These are phyloP conservation scores for Gerris lacustris DNA, from an alignment of 2,888 invertebrate species.

Conservation along the genomic window DNA sequence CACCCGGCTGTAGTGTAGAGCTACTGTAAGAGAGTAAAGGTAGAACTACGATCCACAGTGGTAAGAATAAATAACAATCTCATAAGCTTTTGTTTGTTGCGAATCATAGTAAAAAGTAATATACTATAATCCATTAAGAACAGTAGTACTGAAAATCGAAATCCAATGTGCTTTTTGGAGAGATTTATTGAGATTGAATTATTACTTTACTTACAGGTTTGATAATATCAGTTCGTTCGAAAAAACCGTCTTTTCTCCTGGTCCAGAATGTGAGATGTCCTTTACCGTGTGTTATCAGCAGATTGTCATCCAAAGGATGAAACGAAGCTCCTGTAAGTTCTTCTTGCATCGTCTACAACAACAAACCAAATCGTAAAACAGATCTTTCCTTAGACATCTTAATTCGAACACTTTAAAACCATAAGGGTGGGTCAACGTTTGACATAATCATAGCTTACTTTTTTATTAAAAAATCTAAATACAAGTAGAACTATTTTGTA, in stretches of 20 bases:
- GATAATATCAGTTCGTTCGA: slow-evolving; percentile 76
- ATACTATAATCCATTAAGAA: too few relatives aligned
- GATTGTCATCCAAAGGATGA: slow-evolving; percentile 81
- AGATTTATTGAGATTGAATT: too few relatives aligned
- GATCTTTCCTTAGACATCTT: not conserved
- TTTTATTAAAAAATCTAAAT: too few relatives aligned
- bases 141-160: too few relatives aligned
- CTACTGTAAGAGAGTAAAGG: too few relatives aligned
- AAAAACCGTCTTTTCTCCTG: slow-evolving; percentile 77
- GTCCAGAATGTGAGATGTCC: slow-evolving; percentile 90
- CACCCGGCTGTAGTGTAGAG: too few relatives aligned
- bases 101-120: too few relatives aligned
- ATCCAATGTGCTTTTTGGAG: too few relatives aligned
- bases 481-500: too few relatives aligned
- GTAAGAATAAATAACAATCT: too few relatives aligned
- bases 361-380: slow-evolving; percentile 9
- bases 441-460: not conserved
- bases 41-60: too few relatives aligned
- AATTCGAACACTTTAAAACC: slow-evolving; percentile 5
- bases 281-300: slow-evolving; percentile 81
- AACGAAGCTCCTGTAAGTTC: slow-evolving; percentile 78
- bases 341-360: slow-evolving; percentile 68
- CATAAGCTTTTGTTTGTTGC: too few relatives aligned
- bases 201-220: slow-evolving; percentile 50
- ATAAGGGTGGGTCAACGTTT: not conserved